Evolutionary conservation across 1,140 invertebrate species (phyloP).

Genomic region (Procambarus clarkii): DNA sequence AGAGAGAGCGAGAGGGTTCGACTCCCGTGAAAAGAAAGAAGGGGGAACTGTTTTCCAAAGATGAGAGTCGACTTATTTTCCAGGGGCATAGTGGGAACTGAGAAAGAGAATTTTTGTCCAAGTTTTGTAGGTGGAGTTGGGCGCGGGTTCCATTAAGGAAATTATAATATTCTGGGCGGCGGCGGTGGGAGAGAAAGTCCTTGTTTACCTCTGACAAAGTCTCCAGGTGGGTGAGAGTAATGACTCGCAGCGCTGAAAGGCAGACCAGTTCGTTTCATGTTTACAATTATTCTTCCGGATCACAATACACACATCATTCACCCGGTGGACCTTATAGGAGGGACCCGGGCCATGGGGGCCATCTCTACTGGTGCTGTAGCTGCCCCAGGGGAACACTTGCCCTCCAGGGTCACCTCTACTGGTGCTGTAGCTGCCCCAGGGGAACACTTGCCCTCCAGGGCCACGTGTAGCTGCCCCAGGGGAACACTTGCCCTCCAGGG

Average conservation of each 20-base stretch:
- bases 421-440: not conserved
- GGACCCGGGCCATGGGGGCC: not conserved
- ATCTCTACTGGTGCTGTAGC: not conserved
- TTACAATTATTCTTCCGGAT: conserved; percentile 57
- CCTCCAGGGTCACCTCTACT: not conserved
- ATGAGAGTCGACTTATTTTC: conserved; percentile 50
- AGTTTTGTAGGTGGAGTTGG: conserved; percentile 48
- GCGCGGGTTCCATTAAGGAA: conserved; percentile 61
- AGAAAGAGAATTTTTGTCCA: conserved; percentile 58
- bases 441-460: too few relatives aligned
- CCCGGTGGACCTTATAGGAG: conserved; percentile 34
- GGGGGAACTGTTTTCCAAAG: conserved; percentile 58
- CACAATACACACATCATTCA: conserved; percentile 55
- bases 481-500: too few relatives aligned
- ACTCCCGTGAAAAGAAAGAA: conserved; percentile 48
- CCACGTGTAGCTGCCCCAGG: too few relatives aligned
- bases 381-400: not conserved
- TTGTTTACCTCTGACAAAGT: conserved; percentile 50
- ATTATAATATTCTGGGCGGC: conserved; percentile 66
- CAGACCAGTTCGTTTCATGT: conserved; percentile 59
- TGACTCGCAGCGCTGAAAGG: conserved; percentile 49
- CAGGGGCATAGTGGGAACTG: conserved; percentile 48
- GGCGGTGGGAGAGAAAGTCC: conserved; percentile 47
- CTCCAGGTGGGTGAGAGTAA: conserved; percentile 54
- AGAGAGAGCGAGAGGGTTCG: conserved; percentile 35